Base-by-base conservation (phyloP, 2,113 vertebrate species). In the Piaya cayana region DNA sequence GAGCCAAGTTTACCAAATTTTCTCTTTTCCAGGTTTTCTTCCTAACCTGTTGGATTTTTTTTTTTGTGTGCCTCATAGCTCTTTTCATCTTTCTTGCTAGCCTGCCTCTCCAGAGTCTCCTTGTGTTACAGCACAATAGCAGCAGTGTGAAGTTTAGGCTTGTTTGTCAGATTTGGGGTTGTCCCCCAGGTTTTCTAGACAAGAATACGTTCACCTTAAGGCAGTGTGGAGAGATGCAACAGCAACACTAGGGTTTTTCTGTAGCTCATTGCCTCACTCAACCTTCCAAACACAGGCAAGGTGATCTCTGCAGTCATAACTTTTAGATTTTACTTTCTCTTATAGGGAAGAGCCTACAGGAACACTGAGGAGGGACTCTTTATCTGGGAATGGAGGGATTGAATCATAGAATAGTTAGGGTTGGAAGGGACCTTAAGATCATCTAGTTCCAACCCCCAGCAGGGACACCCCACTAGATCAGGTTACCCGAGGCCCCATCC, bases 141-240 rank as follows among this genome's bases (percentile, higher is more conserved):
- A 47, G 11, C 69, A 81, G 25, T 18, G 15, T 60, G 82, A 81
- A 47, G 67, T 68, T 36, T 17, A 30, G 39, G 7, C 20, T 53
- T 78, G 25, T 34, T 68, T 90, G 8, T 49, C 16, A 17, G 8
- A 77, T 91, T 55, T 36, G 19, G 16, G 21, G 7, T 32, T 74
- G 23, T 63, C 16, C 12, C 15, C 39, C 6, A 15, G n/a, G 11
- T 72, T 71, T 92, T 89, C 30, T 72, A 45, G 37, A 50, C 6
- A n/a, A 47, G 32, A 53, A 19, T 0, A 1, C 4, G 63, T 84
- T 76, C 50, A 6, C 53, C 68, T 13, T 75, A 25, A 84, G 72
- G 50, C 8, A 3, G 15, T 2, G 0, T 60, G 63, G 22, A 3
- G 5, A 78, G n/a, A 52, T 67, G 29, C 8, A 83, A 6, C 39